Conservation (phyloP, 2,797 vertebrate species). For the Amphiprion clarkii region DNA sequence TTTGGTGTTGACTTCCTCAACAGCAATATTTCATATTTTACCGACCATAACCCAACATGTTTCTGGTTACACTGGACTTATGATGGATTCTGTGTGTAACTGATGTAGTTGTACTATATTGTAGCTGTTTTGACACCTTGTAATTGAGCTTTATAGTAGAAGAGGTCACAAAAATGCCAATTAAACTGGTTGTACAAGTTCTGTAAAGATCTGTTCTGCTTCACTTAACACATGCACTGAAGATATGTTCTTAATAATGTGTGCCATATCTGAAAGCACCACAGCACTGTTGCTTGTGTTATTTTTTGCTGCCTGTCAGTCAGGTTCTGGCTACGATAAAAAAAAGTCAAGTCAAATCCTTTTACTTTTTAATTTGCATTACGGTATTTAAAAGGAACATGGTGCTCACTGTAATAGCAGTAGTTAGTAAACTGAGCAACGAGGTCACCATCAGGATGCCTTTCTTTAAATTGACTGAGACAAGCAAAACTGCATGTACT, state of each 20-base stretch:
- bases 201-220: background rate
- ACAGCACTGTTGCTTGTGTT: too few relatives aligned
- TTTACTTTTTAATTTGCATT: too few relatives aligned
- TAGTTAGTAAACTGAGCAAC: too few relatives aligned
- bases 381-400: too few relatives aligned
- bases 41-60: background rate
- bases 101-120: background rate
- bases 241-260: background rate
- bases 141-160: background rate
- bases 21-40: background rate
- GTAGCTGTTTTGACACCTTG: too few relatives aligned
- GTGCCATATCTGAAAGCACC: background rate
- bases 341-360: too few relatives aligned
- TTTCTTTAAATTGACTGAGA: too few relatives aligned
- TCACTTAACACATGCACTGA: background rate
- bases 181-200: constrained; percentile 8
- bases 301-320: background rate
- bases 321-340: too few relatives aligned
- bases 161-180: background rate
- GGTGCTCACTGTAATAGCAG: too few relatives aligned
- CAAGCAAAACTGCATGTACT: too few relatives aligned
- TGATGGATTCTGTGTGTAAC: background rate
- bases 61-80: background rate
- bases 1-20: background rate
- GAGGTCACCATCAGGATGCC: too few relatives aligned